A percentile compares a stretch with the other conserved stretches of the same genome.
These are phyloP conservation scores for Pseudomyrmex dendroicus DNA, from an alignment of 1,140 invertebrate species.

Conservation along the genomic window DNA sequence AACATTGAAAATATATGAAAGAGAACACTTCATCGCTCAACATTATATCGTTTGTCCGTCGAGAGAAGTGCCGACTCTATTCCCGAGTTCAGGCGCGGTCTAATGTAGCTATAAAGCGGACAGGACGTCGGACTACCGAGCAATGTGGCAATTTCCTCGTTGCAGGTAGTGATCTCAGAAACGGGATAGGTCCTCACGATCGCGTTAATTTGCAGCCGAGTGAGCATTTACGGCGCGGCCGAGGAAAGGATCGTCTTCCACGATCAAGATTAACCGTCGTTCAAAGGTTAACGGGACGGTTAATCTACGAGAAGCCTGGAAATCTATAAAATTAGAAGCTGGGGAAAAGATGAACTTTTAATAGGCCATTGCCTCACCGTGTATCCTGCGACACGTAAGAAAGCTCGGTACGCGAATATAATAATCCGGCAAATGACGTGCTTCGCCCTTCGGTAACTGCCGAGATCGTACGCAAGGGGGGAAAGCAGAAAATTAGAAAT, in stretches of 20 bases:
- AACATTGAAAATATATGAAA: too few species aligned
- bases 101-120: constrained; percentile 48
- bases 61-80: constrained; percentile 14
- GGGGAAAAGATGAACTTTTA: constrained; percentile 4
- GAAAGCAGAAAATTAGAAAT: constrained; percentile 9
- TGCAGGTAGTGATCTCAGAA: constrained; percentile 44
- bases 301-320: constrained; percentile 14
- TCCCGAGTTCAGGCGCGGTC: constrained; percentile 5
- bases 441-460: constrained; percentile 21
- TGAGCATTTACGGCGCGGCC: constrained; percentile 12
- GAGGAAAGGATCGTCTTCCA: constrained; percentile 11
- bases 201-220: constrained; percentile 42
- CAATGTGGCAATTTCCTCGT: constrained; percentile 51
- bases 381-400: not conserved
- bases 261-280: constrained; percentile 38
- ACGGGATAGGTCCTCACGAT: constrained; percentile 37
- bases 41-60: not conserved
- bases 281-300: constrained; percentile 51
- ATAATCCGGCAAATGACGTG: constrained; percentile 19
- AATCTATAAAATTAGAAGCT: constrained; percentile 11
- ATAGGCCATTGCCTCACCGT: not conserved
- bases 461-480: not conserved
- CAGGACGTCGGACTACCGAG: constrained; percentile 47
- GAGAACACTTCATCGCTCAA: not conserved
- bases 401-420: constrained; percentile 3